A percentile compares a stretch with the other conserved stretches of the same genome.
phyloP scores from a whole-genome alignment of 2,797 vertebrate genomes.

The Lerista edwardsae region DNA sequence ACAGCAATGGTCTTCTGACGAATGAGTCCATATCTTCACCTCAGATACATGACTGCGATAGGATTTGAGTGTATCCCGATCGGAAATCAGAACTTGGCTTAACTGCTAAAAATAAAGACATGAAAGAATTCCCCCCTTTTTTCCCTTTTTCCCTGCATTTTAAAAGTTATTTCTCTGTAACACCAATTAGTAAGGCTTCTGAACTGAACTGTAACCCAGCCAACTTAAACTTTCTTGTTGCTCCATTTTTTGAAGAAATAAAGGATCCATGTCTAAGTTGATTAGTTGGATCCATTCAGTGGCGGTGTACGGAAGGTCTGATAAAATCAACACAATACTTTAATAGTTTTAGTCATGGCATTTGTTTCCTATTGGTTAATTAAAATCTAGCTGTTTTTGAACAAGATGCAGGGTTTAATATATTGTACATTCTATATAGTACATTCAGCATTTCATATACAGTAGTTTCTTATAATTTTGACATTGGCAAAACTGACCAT shows the following conservation, averaged over 20 bases:
- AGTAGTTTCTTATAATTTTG: conserved; percentile 33
- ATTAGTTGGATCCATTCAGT: conserved; percentile 2
- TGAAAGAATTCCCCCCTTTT: neutral
- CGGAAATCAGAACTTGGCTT: neutral
- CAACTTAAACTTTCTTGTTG: conserved; percentile 20
- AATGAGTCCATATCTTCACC: neutral
- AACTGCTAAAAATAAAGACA: conserved; percentile 30
- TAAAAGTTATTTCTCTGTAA: neutral
- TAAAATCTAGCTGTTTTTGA: conserved; percentile 30
- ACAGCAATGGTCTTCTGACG: neutral
- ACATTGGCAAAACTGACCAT: conserved; percentile 32
- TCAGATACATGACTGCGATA: neutral
- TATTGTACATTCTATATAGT: neutral
- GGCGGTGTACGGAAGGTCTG: neutral
- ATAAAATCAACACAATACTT: neutral
- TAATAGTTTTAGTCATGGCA: neutral
- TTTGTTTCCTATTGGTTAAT: conserved; percentile 18
- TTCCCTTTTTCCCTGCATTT: neutral
- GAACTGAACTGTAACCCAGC: conserved; percentile 12
- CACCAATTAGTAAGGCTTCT: neutral
- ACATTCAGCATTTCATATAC: conserved; percentile 17
- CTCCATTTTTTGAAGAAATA: conserved; percentile 8
- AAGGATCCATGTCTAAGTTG: neutral
- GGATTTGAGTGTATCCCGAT: neutral
- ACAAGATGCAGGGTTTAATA: conserved; percentile 10